phyloP scores from a whole-genome alignment of 2,888 invertebrate genomes.

The Venustoraphidia nigricollis region DNA sequence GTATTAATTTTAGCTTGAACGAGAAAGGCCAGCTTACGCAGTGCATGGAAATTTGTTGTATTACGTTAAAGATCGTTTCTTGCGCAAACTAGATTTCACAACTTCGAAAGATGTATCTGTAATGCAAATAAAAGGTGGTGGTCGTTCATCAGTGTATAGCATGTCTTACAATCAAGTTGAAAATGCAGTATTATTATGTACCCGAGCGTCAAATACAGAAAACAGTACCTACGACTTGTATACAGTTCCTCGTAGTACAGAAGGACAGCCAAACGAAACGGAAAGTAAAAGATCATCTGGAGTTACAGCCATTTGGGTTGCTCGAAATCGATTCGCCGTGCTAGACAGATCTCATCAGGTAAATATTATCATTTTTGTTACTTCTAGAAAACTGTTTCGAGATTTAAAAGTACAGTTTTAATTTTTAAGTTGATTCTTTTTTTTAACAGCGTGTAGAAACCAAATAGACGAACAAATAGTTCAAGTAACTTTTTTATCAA shows the following conservation, averaged over 20 bases:
- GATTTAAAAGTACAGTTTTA: too few species aligned
- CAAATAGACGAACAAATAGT: too few species aligned
- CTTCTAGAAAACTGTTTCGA: too few species aligned
- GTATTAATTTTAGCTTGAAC: conserved; percentile 50
- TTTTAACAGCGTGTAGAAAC: too few species aligned
- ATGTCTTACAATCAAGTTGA: conserved; percentile 97
- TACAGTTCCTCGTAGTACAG: conserved; percentile 61
- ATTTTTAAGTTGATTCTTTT: too few species aligned
- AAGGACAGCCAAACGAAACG: conserved; percentile 32
- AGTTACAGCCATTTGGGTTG: conserved; percentile 89
- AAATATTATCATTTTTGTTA: conserved; percentile 18
- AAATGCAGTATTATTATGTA: conserved; percentile 81
- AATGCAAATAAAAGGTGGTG: conserved; percentile 78
- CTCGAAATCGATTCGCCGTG: conserved; percentile 93
- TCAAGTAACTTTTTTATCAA: too few species aligned
- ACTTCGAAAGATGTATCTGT: conserved; percentile 85
- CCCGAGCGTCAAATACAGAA: conserved; percentile 66
- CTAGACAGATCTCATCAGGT: conserved; percentile 86
- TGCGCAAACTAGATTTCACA: conserved; percentile 84
- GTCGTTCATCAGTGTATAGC: conserved; percentile 58
- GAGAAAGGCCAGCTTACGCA: conserved; percentile 92
- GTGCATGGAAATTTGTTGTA: conserved; percentile 85
- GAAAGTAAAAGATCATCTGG: conserved; percentile 79
- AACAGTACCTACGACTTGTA: conserved; percentile 91
- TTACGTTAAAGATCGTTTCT: conserved; percentile 86